A percentile compares a stretch with the other conserved stretches of the same genome.
phyloP scores from a whole-genome alignment of 2,113 vertebrate species.

The Thomomys bottae region DNA sequence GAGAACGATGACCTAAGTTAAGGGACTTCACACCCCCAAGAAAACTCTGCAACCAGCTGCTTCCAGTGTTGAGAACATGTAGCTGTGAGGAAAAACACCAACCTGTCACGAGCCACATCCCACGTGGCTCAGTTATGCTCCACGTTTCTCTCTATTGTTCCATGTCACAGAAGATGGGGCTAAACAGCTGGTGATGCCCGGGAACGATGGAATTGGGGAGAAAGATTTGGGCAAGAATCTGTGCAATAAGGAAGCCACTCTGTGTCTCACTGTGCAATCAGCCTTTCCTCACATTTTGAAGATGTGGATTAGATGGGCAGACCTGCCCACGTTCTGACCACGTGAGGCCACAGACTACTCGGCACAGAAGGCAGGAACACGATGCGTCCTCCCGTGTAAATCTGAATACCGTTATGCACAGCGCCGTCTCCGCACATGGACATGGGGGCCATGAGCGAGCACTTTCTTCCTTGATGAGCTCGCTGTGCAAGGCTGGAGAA shows the following conservation, averaged over 20 bases:
- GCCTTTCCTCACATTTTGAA: background rate
- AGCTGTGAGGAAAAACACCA: background rate
- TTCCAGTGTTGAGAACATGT: background rate
- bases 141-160: accelerated
- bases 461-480: background rate
- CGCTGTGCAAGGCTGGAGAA: background rate
- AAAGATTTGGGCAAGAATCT: background rate
- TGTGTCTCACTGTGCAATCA: too few species aligned
- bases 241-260: too few species aligned
- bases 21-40: accelerated
- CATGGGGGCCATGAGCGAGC: too few species aligned
- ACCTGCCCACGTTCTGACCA: background rate
- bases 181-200: background rate
- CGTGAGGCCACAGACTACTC: too few species aligned
- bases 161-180: accelerated
- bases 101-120: accelerated
- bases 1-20: background rate
- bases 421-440: too few species aligned
- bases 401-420: too few species aligned
- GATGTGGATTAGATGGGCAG: background rate
- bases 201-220: background rate
- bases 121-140: accelerated
- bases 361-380: too few species aligned
- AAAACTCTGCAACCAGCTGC: background rate
- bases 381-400: too few species aligned